Evolutionary conservation across 1,140 invertebrate species (phyloP).

Genomic region (Drosophila ercepeae): DNA sequence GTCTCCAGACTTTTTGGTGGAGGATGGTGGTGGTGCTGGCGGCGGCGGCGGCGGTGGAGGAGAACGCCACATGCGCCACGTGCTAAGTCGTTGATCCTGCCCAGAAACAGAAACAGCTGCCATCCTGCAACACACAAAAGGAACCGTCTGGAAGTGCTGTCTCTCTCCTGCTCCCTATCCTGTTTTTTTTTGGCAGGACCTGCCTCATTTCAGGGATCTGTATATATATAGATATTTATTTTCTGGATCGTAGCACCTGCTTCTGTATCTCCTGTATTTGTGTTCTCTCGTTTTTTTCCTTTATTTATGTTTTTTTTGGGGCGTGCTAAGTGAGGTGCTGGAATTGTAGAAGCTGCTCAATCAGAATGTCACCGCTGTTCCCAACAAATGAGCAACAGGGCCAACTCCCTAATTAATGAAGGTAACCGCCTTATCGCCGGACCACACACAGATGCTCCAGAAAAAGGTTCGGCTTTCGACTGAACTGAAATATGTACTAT

Average conservation of each 20-base stretch:
- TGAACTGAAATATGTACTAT: constrained; percentile 15
- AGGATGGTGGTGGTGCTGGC: background rate
- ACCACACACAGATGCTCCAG: constrained; percentile 53
- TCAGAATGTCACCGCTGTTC: constrained; percentile 67
- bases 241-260: constrained; percentile 45
- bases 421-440: constrained; percentile 50
- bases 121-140: constrained; percentile 44
- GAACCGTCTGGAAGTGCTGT: constrained; percentile 13
- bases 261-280: constrained; percentile 23
- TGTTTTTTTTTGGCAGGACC: constrained; percentile 37
- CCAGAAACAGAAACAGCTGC: constrained; percentile 63
- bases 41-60: constrained; percentile 4
- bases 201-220: constrained; percentile 33
- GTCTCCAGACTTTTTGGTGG: background rate
- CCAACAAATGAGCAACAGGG: constrained; percentile 63
- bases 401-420: constrained; percentile 64
- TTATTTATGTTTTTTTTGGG: constrained; percentile 22
- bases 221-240: background rate
- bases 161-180: background rate
- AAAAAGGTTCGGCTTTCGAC: constrained; percentile 16
- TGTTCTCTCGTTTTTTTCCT: constrained; percentile 10
- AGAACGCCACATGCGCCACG: constrained; percentile 74
- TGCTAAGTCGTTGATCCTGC: constrained; percentile 80
- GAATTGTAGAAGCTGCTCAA: constrained; percentile 56
- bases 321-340: constrained; percentile 52